Conservation (phyloP, 2,113 vertebrate genomes). For the human region DNA sequence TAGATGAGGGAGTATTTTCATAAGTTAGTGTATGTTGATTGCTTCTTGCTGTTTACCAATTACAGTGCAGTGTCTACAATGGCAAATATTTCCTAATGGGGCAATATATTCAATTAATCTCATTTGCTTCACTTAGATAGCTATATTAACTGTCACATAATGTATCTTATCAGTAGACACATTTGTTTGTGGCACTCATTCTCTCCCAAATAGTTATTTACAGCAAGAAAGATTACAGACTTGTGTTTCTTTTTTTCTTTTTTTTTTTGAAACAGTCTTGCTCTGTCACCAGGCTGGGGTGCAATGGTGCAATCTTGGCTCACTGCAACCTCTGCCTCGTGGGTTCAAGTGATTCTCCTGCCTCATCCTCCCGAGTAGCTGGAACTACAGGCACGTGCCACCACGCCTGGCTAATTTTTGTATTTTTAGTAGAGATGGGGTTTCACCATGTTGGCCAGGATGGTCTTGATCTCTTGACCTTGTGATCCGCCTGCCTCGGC, state of each 20-base stretch:
- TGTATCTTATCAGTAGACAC: neutral
- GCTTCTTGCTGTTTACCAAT: neutral
- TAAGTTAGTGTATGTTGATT: neutral
- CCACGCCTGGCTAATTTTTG: too few species aligned
- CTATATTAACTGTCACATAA: neutral
- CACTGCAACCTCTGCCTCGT: too few species aligned
- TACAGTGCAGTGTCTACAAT: neutral
- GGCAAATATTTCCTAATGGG: neutral
- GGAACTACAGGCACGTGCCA: too few species aligned
- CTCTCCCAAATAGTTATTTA: neutral
- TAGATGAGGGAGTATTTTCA: neutral
- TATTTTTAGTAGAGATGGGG: too few species aligned
- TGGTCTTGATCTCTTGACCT: too few species aligned
- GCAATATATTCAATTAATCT: neutral
- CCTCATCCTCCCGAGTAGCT: too few species aligned
- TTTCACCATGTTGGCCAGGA: too few species aligned
- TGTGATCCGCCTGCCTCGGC: too few species aligned
- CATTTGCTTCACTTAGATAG: neutral
- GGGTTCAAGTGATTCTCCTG: too few species aligned
- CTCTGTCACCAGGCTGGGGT: too few species aligned
- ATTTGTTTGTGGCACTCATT: neutral
- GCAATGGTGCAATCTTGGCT: too few species aligned
- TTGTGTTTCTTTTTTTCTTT: neutral
- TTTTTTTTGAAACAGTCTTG: too few species aligned
- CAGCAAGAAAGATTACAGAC: neutral